Conservation (phyloP, 2,113 vertebrate species). For the Platysternon megacephalum region DNA sequence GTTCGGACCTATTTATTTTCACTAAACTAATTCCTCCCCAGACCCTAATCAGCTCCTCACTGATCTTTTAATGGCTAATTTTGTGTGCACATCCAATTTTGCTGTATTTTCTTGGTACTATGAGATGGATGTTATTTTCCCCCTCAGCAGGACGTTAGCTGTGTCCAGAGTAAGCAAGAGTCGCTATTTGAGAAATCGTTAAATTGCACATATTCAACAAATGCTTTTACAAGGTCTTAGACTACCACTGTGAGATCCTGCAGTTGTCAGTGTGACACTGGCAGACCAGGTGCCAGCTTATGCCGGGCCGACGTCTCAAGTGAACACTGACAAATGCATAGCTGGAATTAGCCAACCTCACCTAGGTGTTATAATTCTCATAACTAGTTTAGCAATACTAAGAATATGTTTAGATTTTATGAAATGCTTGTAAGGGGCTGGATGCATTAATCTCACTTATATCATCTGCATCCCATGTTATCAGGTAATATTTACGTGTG, state of each 20-base stretch:
- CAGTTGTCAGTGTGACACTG: too few species aligned
- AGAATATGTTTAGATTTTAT: background rate
- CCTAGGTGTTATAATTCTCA: background rate
- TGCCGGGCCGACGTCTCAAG: background rate
- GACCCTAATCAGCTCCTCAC: background rate
- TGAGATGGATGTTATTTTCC: background rate
- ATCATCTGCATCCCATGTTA: background rate
- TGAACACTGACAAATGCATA: background rate
- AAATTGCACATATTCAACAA: background rate
- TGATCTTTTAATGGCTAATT: background rate
- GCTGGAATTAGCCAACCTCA: background rate
- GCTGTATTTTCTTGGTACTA: background rate
- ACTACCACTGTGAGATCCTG: background rate
- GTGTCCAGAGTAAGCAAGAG: background rate
- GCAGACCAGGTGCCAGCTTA: background rate
- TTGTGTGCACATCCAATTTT: accelerated
- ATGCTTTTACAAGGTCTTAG: background rate
- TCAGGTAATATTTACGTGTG: background rate
- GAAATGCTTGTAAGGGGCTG: background rate
- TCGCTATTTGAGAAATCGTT: background rate
- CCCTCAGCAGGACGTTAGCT: background rate
- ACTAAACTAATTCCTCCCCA: background rate
- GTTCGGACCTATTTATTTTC: background rate
- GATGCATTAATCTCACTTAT: background rate
- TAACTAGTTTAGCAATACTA: background rate